Evolutionary conservation across 2,113 vertebrate genomes (phyloP), one percentile per base, ranked within the genome.

Genomic region (Gasterosteus aculeatus): DNA sequence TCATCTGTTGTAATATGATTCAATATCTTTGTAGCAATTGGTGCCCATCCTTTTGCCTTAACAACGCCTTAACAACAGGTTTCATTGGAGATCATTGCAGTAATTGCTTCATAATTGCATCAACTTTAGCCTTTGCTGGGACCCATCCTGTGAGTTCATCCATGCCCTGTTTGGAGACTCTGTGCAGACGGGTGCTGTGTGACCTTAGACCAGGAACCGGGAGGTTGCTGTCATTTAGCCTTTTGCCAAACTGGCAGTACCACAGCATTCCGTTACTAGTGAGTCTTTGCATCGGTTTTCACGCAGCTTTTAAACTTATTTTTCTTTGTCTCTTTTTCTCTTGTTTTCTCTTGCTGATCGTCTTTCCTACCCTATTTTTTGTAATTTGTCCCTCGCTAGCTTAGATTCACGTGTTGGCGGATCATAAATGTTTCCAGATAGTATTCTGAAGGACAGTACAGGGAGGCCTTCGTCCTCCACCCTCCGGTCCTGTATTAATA

Each of bases 401-500:
- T 67, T 49, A 77, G 41, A 69, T 74, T 79, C 61, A 79, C 59
- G 75, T 84, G 77, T 89, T 83, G 80, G 75, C 85, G 82, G 81
- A 82, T 85, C 62, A 75, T 92, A 92, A 92, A 92, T 87, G 88
- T 83, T 91, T 94, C 91, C 91, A 93, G 90, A 92, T 86, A 89
- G 69, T 33, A 73, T 68, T 90, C 42, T 77, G 81, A 91, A 90
- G 90, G 90, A 91, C 84, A 85, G 68, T 53, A 42, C 33, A 42
- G 31, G 46, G 65, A 87, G 79, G 70, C 78, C 82, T 86, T 80
- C 81, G 78, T 76, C 82, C 83, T 87, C 76, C 75, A 78, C 81
- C 72, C 79, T 84, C 73, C 85, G 70, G 58, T 80, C 67, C 85
- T 85, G 82, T 82, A 82, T 91, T 81, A 88, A 61, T 84, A 88